Evolutionary conservation across 2,888 invertebrate species (phyloP).

Genomic region (Thera obeliscata): DNA sequence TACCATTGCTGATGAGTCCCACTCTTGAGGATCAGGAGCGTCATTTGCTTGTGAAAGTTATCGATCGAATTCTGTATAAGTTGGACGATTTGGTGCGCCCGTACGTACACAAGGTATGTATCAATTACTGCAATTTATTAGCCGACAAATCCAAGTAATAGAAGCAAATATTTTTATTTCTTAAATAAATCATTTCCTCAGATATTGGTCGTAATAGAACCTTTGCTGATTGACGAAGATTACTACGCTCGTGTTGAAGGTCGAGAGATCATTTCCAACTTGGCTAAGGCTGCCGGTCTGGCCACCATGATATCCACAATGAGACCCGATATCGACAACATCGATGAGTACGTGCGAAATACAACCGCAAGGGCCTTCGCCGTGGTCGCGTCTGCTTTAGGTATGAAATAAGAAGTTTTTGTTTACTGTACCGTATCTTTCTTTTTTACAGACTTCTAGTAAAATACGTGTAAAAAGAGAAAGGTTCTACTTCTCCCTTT

Average conservation of each 20-base stretch:
- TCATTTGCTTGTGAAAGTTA: slow-evolving; percentile 99
- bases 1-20: slow-evolving; percentile 99
- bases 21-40: slow-evolving; percentile 99
- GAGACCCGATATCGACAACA: slow-evolving; percentile 99
- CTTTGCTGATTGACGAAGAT: slow-evolving; percentile 99
- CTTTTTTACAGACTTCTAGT: neutral
- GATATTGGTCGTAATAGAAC: slow-evolving; percentile 99
- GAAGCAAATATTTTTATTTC: neutral
- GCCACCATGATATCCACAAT: slow-evolving; percentile 99
- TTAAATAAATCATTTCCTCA: slow-evolving; percentile 50
- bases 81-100: slow-evolving; percentile 99
- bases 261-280: slow-evolving; percentile 98
- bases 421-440: neutral
- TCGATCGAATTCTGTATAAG: slow-evolving; percentile 99
- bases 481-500: too few species aligned
- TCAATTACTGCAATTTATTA: neutral
- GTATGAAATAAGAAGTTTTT: slow-evolving; percentile 62
- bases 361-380: slow-evolving; percentile 99
- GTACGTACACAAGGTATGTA: slow-evolving; percentile 96
- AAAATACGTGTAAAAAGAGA: too few species aligned
- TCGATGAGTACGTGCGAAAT: slow-evolving; percentile 99
- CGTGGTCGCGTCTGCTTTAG: slow-evolving; percentile 99
- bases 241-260: slow-evolving; percentile 99
- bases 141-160: neutral
- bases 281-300: slow-evolving; percentile 99